Evolutionary conservation across 2,888 invertebrate species (phyloP), one percentile per base, ranked within the genome.

Genomic region (Philaethria dido): DNA sequence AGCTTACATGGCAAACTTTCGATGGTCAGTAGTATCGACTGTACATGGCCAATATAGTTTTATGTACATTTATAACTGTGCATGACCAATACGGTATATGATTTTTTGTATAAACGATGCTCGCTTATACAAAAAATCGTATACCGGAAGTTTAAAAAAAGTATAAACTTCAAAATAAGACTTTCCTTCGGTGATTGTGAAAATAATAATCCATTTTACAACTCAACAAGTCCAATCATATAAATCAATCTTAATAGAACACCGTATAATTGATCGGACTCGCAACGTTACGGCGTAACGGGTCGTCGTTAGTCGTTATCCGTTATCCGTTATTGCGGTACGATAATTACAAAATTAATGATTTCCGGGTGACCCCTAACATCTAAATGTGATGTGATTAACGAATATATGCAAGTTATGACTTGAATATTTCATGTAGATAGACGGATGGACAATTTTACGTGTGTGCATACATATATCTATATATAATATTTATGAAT

Each of bases 281-380:
- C 42, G 25, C 22, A n/a, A 20, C 29, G 44, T 18, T 45, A 33
- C 33, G 16, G 60, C 14, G 29, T 47, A 60, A 60, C 60, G 60
- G 29, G 8, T 60, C 18, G 29, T 60, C 60, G 60, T 60, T 60
- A 60, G 22, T 0, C 29, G 50, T 52, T 29, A 52, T 29, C 29
- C 60, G 60, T 60, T 60, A 60, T n/a, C 25, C 45, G 60, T 60
- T 60, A 60, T 60, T 60, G 60, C 60, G 44, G 44, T 44, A 18
- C 60, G 18, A 14, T 60, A 25, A 29, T 60, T 60, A 20, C 18
- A 18, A 16, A 33, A 60, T 47, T 60, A 45, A 60, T 60, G 29
- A 29, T 13, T 39, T 57, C 55, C 14, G 55, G 39, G 39, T 42
- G 4, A 42, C 11, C 57, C 42, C 11, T 57, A 57, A 57, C 52